Evolutionary conservation across 2,113 vertebrate genomes (phyloP).

Genomic region (Rousettus leschenaultii): DNA sequence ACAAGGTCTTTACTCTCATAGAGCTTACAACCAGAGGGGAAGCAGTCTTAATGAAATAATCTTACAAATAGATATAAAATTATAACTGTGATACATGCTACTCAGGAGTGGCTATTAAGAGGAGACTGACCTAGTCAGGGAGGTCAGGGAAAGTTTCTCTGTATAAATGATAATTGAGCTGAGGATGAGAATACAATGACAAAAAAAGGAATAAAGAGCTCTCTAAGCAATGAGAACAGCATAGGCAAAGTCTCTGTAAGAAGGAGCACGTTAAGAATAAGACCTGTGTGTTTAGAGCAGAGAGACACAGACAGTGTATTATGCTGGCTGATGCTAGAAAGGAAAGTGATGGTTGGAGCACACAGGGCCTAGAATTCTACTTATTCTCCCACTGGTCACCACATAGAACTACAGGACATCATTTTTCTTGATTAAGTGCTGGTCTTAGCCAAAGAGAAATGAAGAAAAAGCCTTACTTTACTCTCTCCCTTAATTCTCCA

Average conservation of each 20-base stretch:
- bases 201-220: not conserved
- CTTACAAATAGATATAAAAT: not conserved
- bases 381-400: not conserved
- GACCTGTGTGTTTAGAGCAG: not conserved
- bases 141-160: not conserved
- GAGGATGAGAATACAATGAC: not conserved
- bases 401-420: not conserved
- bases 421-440: not conserved
- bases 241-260: not conserved
- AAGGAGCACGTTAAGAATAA: not conserved
- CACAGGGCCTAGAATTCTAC: not conserved
- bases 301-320: not conserved
- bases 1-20: not conserved
- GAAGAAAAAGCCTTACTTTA: not conserved
- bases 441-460: not conserved
- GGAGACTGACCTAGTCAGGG: not conserved
- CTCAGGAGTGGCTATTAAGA: not conserved
- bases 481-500: not conserved
- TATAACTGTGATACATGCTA: not conserved
- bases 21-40: not conserved
- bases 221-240: not conserved
- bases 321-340: not conserved
- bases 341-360: not conserved
- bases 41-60: not conserved
- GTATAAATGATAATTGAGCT: not conserved